Conservation (phyloP, 2,797 vertebrate species). For the Acropternis orthonyx region DNA sequence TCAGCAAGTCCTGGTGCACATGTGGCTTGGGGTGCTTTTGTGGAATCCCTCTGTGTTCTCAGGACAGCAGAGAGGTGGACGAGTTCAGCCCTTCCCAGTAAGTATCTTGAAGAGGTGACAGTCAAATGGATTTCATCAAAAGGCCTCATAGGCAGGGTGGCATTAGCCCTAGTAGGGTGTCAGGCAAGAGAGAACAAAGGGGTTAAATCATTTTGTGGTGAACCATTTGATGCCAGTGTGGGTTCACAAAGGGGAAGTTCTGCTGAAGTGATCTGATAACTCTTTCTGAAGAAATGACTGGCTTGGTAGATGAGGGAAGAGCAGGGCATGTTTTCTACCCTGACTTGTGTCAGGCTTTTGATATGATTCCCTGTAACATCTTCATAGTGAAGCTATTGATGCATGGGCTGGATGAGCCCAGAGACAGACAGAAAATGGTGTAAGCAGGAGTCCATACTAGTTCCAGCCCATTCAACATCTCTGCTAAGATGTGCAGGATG, state of each 20-base stretch:
- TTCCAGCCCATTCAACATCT: not conserved
- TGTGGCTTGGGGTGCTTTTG: not conserved
- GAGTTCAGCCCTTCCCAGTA: not conserved
- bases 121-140: not conserved
- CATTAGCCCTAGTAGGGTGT: not conserved
- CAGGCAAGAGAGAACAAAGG: not conserved
- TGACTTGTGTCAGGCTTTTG: not conserved
- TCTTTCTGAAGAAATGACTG: not conserved
- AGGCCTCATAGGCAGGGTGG: not conserved
- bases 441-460: not conserved
- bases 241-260: not conserved
- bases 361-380: rapidly evolving
- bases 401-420: not conserved
- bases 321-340: not conserved
- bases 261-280: not conserved
- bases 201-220: not conserved
- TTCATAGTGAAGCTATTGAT: not conserved
- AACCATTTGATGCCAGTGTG: not conserved
- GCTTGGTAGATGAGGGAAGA: not conserved
- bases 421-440: not conserved
- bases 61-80: not conserved
- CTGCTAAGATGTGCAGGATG: not conserved
- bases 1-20: not conserved
- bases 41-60: not conserved
- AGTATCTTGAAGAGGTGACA: not conserved